Percentiles rank a stretch among this genome's conserved stretches.
Evolutionary conservation across 2,113 vertebrate species (phyloP).

Genomic region (Coptodon bakossiorum): DNA sequence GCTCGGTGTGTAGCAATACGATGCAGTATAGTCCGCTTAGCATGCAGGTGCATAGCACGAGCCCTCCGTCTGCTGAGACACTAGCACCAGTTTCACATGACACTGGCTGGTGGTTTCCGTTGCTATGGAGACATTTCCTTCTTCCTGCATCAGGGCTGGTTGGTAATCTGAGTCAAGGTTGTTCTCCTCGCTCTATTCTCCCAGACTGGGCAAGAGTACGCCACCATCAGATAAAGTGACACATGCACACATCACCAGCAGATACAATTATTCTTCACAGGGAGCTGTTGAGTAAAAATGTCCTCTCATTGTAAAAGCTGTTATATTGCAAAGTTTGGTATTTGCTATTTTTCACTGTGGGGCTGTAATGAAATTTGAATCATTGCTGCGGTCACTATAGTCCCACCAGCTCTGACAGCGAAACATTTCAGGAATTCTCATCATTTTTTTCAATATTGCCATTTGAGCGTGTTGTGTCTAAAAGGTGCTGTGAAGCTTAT

Average conservation of each 20-base stretch:
- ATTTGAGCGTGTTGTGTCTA: neutral
- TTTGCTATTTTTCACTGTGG: neutral
- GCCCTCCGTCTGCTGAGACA: constrained; percentile 59
- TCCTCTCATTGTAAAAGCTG: neutral
- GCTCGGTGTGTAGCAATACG: constrained; percentile 13
- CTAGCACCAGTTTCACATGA: constrained; percentile 72
- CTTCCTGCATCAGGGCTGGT: constrained; percentile 76
- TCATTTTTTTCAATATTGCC: neutral
- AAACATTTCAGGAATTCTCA: neutral
- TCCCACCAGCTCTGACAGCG: neutral
- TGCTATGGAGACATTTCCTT: constrained; percentile 83
- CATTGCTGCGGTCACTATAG: neutral
- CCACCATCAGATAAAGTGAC: constrained; percentile 63
- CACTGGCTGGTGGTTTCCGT: constrained; percentile 81
- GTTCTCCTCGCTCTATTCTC: constrained; percentile 49
- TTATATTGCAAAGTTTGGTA: neutral
- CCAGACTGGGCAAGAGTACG: constrained; percentile 56
- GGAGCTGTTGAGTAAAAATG: neutral
- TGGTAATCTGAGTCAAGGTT: constrained; percentile 81
- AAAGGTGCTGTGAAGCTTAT: neutral
- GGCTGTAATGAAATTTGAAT: neutral
- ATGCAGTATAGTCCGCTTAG: constrained; percentile 34
- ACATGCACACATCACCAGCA: constrained; percentile 22
- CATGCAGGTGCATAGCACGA: constrained; percentile 59
- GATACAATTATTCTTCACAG: constrained; percentile 9